Evolutionary conservation across 2,113 vertebrate genomes (phyloP).

Genomic region (Sceloporus tristichus): DNA sequence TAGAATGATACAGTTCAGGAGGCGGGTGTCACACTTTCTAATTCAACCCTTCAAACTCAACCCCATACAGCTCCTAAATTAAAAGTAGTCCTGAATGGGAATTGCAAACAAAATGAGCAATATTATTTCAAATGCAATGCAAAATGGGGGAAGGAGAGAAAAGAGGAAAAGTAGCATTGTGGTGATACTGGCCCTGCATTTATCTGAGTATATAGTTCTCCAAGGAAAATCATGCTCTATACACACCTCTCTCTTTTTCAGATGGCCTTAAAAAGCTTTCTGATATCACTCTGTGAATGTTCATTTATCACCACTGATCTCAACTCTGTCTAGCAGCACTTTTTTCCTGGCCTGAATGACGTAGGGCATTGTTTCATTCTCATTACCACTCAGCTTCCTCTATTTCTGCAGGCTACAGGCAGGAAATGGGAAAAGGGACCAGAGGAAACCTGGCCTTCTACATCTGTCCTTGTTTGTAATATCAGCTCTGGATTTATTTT

Average conservation of each 20-base stretch:
- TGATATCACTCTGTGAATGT: neutral
- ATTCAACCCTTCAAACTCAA: neutral
- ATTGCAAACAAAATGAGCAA: neutral
- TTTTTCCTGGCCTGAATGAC: constrained; percentile 31
- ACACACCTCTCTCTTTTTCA: constrained; percentile 37
- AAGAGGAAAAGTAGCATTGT: neutral
- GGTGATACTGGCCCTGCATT: neutral
- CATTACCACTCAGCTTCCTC: constrained; percentile 75
- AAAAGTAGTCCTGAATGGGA: neutral
- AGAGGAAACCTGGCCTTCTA: constrained; percentile 88
- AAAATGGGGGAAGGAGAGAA: neutral
- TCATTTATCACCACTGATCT: constrained; percentile 50
- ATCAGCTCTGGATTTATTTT: constrained; percentile 82
- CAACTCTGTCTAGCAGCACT: constrained; percentile 51
- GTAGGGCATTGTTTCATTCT: constrained; percentile 67
- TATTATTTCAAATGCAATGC: neutral
- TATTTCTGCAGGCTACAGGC: constrained; percentile 81
- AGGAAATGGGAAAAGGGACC: constrained; percentile 87
- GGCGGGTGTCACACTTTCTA: too few relatives aligned
- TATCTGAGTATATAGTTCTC: constrained; percentile 6
- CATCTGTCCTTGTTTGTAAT: constrained; percentile 83
- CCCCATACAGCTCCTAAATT: neutral
- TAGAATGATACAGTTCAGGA: too few relatives aligned
- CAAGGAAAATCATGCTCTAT: constrained; percentile 17
- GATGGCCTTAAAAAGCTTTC: neutral